These are phyloP conservation scores for Pristionchus exspectatus DNA, from an alignment of 2,888 invertebrate species.

Conservation along the genomic window DNA sequence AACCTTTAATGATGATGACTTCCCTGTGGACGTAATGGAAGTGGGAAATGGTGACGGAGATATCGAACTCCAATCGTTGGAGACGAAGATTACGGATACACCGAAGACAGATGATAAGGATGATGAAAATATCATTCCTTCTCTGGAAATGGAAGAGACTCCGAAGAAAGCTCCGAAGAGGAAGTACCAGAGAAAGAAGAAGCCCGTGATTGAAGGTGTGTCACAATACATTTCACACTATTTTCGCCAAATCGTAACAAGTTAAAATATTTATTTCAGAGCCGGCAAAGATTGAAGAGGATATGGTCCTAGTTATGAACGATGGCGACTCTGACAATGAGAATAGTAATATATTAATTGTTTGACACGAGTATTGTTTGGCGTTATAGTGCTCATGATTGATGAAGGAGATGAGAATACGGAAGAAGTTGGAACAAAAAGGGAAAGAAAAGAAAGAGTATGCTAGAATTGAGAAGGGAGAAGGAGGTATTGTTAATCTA, in stretches of 20 bases:
- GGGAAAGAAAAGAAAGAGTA: not conserved
- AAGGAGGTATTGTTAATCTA: not conserved
- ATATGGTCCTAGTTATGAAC: not conserved
- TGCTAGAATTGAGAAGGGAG: not conserved
- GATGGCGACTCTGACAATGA: not conserved
- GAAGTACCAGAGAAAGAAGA: not conserved
- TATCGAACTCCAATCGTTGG: too few species aligned
- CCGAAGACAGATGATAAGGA: too few species aligned
- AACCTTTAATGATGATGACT: too few species aligned
- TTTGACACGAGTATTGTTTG: too few species aligned
- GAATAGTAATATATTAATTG: not conserved
- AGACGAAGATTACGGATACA: too few species aligned
- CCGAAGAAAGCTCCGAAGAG: not conserved
- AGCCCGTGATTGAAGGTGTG: not conserved
- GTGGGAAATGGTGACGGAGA: too few species aligned
- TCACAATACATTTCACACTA: not conserved
- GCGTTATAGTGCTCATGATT: not conserved
- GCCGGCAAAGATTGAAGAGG: not conserved
- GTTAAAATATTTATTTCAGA: not conserved
- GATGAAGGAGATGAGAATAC: not conserved
- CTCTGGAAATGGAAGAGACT: too few species aligned
- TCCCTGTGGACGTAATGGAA: too few species aligned
- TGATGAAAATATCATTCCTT: too few species aligned
- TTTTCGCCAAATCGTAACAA: too few species aligned
- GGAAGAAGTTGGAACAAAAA: not conserved